A percentile compares a stretch with the other conserved stretches of the same genome.
These are phyloP conservation scores for Tortricodes alternella DNA, from an alignment of 2,888 invertebrate genomes.

Conservation along the genomic window DNA sequence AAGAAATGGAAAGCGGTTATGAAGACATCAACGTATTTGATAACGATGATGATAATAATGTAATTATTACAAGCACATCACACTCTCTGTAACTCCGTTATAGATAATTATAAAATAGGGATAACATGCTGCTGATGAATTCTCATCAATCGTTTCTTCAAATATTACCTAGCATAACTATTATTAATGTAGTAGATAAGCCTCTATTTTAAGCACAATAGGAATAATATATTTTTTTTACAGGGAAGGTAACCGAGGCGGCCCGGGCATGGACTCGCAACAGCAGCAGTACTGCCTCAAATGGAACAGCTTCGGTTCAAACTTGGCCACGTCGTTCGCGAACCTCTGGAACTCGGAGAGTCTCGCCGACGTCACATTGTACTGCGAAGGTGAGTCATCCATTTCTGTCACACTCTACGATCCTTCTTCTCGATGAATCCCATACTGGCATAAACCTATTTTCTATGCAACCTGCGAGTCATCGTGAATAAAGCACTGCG, in stretches of 20 bases:
- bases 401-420: background rate
- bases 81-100: no score
- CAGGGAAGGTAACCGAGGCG: conserved; percentile 87
- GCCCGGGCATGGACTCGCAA: conserved; percentile 95
- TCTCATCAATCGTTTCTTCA: no score
- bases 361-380: conserved; percentile 95
- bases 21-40: no score
- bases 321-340: conserved; percentile 95
- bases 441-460: no score
- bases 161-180: background rate
- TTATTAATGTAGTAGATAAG: background rate
- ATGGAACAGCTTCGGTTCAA: conserved; percentile 98
- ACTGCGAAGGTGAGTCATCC: conserved; percentile 94
- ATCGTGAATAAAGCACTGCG: no score
- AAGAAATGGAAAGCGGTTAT: no score
- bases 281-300: conserved; percentile 97
- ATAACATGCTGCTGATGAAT: no score
- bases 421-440: background rate
- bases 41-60: no score
- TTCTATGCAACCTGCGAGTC: background rate
- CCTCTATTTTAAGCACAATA: conserved; percentile 13
- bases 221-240: conserved; percentile 46
- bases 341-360: conserved; percentile 96
- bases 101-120: no score
- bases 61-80: no score